phyloP scores from a whole-genome alignment of 2,113 vertebrate genomes.

The Anolis carolinensis region DNA sequence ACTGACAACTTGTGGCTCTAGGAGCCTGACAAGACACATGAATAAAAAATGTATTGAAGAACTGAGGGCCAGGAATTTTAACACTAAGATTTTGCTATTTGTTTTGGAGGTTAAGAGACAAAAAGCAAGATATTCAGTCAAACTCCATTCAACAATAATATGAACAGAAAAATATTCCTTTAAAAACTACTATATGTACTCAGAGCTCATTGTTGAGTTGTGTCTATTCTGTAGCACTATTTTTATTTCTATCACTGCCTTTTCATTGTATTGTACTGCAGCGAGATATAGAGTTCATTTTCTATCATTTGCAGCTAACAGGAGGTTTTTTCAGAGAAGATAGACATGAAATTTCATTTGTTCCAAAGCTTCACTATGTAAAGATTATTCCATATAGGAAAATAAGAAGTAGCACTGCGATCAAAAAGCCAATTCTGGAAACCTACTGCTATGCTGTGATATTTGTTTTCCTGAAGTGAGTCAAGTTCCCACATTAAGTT shows the following conservation, averaged over 20 bases:
- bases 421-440: conserved; percentile 29
- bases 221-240: conserved; percentile 16
- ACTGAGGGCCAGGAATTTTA: neutral
- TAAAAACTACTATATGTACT: neutral
- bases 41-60: neutral
- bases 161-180: neutral
- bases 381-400: neutral
- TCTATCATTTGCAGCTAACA: neutral
- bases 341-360: conserved; percentile 1
- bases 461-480: no score
- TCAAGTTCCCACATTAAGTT: no score
- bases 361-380: conserved; percentile 16
- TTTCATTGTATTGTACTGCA: conserved; percentile 13
- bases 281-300: neutral
- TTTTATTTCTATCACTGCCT: conserved; percentile 35
- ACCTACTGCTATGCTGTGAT: no score
- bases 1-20: neutral
- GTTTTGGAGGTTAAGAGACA: neutral
- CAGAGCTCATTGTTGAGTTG: no score
- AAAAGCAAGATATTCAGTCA: neutral
- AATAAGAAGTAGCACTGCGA: neutral
- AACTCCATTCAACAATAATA: neutral
- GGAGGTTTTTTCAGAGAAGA: neutral
- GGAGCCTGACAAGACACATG: neutral
- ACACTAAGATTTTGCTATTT: neutral